These are phyloP conservation scores for Callaeas wilsoni DNA, from an alignment of 2,113 vertebrate species.

Conservation along the genomic window DNA sequence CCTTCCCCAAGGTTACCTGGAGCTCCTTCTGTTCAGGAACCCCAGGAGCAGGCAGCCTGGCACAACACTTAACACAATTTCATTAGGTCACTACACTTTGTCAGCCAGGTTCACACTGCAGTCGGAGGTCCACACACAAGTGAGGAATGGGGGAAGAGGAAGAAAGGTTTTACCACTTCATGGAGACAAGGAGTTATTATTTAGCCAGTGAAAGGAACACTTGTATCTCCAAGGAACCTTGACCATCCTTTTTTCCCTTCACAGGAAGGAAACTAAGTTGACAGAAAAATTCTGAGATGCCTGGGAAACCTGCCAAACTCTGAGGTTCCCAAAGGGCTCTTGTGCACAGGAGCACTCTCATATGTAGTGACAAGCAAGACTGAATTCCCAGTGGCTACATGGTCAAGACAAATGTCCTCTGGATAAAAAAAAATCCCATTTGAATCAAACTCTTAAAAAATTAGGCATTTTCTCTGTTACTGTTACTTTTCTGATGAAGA, in stretches of 20 bases:
- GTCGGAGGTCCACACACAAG: background rate
- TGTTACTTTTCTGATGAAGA: background rate
- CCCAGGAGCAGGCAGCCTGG: background rate
- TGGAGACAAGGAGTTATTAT: background rate
- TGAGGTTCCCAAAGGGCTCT: background rate
- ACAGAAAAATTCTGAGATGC: background rate
- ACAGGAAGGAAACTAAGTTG: slow-evolving; percentile 8
- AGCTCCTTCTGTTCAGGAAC: background rate
- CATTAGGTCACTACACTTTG: background rate
- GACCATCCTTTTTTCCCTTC: background rate
- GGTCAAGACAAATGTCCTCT: background rate
- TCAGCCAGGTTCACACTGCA: background rate
- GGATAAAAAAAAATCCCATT: background rate
- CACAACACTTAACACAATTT: background rate
- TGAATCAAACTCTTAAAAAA: background rate
- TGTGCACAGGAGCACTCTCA: background rate
- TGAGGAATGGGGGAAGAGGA: background rate
- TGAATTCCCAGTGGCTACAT: background rate
- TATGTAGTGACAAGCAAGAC: background rate
- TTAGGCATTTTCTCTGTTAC: background rate
- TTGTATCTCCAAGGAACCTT: background rate
- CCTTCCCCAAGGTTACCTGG: background rate
- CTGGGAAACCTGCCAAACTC: background rate
- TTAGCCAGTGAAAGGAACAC: background rate
- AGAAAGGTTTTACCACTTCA: background rate